Conservation (phyloP, 2,797 vertebrate genomes). For the Sarcophilus harrisii region DNA sequence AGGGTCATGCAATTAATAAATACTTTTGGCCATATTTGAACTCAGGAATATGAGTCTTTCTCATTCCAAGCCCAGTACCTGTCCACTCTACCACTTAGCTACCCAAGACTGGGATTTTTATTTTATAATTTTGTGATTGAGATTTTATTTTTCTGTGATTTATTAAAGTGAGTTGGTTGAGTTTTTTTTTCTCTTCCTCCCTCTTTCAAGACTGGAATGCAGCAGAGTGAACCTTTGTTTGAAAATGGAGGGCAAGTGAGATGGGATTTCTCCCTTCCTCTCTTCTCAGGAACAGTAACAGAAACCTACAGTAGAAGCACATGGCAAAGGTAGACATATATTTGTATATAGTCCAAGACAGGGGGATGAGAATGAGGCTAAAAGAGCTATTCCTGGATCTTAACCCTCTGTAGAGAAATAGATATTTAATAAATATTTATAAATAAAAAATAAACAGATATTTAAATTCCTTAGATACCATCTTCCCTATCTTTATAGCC, state of each 20-base stretch:
- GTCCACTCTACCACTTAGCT: not conserved
- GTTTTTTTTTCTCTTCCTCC: not conserved
- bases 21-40: not conserved
- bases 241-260: not conserved
- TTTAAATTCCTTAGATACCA: not conserved
- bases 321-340: not conserved
- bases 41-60: not conserved
- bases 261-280: not conserved
- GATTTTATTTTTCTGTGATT: not conserved
- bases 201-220: not conserved
- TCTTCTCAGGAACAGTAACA: not conserved
- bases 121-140: not conserved
- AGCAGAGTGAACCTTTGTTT: not conserved
- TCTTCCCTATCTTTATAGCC: not conserved
- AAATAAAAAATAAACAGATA: no score
- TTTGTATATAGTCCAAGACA: not conserved
- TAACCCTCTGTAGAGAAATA: not conserved
- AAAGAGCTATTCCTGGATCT: not conserved
- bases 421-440: not conserved
- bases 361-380: not conserved
- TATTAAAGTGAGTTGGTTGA: not conserved
- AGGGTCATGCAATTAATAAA: not conserved
- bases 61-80: not conserved
- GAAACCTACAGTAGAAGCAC: not conserved
- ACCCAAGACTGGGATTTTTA: not conserved